A percentile compares a stretch with the other conserved stretches of the same genome.
These are phyloP conservation scores for Ricordea florida DNA, from an alignment of 92 coral and sea anemone species.

Conservation along the genomic window DNA sequence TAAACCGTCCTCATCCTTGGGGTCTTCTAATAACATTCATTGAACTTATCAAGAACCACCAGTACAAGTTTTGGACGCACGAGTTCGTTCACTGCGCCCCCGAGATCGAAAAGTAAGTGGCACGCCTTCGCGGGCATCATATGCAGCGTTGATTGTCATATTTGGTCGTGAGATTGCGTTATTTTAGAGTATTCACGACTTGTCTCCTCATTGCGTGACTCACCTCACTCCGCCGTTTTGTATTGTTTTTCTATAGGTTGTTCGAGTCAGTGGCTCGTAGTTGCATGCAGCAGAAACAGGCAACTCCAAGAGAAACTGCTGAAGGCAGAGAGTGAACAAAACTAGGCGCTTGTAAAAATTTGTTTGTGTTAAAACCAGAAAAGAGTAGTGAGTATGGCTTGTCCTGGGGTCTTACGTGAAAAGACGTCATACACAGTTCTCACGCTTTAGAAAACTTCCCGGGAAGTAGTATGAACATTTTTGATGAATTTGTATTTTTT, in stretches of 20 bases:
- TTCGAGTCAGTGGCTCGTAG: slow-evolving; percentile 99
- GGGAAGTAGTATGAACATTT: neutral
- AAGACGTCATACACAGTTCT: neutral
- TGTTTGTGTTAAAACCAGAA: too few relatives aligned
- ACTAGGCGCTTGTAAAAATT: neutral
- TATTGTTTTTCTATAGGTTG: slow-evolving; percentile 63
- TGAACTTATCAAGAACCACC: slow-evolving; percentile 97
- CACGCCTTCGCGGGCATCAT: neutral
- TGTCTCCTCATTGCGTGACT: neutral
- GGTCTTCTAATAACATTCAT: slow-evolving; percentile 98
- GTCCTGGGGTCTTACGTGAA: too few relatives aligned
- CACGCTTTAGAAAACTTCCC: too few relatives aligned
- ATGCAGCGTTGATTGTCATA: neutral
- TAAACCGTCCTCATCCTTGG: slow-evolving; percentile 99
- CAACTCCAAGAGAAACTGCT: slow-evolving; percentile 74
- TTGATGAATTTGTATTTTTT: slow-evolving; percentile 27
- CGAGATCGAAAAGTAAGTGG: slow-evolving; percentile 93
- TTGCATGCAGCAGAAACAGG: slow-evolving; percentile 99
- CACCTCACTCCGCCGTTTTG: neutral
- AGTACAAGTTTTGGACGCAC: slow-evolving; percentile 99
- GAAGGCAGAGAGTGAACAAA: slow-evolving; percentile 20
- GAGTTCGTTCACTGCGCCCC: slow-evolving; percentile 99
- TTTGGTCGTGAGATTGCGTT: too few relatives aligned
- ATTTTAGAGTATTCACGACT: neutral
- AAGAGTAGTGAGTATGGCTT: too few relatives aligned